Percentiles rank a stretch among this genome's conserved stretches.
phyloP scores from a whole-genome alignment of 1,140 invertebrate genomes.

The Pemphigus obesinymphae region DNA sequence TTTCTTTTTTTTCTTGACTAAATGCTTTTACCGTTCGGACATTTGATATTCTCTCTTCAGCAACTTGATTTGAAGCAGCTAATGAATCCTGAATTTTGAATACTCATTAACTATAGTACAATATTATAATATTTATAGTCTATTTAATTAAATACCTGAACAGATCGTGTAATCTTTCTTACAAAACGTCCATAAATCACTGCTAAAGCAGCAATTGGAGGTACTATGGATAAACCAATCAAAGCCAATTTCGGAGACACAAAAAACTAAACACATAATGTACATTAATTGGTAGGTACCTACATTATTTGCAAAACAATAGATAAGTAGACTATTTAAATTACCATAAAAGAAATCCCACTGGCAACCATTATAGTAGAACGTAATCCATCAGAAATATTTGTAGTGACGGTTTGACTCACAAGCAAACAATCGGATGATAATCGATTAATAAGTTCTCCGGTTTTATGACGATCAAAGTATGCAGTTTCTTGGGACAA shows the following conservation, averaged over 20 bases:
- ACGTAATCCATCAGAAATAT: conserved; percentile 89
- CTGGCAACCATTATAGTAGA: conserved; percentile 77
- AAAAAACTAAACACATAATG: conserved; percentile 64
- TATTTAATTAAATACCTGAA: conserved; percentile 54
- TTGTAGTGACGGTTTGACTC: conserved; percentile 84
- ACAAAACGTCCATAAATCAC: conserved; percentile 87
- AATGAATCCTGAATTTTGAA: conserved; percentile 66
- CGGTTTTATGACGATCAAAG: conserved; percentile 89
- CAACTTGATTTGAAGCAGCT: conserved; percentile 75
- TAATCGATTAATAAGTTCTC: conserved; percentile 89
- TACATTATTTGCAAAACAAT: conserved; percentile 1
- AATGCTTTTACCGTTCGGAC: conserved; percentile 92
- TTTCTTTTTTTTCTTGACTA: conserved; percentile 77
- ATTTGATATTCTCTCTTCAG: conserved; percentile 89
- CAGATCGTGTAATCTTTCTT: conserved; percentile 72
- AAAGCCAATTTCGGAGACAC: conserved; percentile 82
- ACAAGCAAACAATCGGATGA: conserved; percentile 86
- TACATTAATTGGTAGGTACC: too few species aligned
- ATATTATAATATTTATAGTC: not conserved
- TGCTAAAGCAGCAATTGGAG: conserved; percentile 77
- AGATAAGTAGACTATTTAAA: not conserved
- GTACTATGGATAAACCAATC: conserved; percentile 80
- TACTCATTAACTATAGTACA: not conserved
- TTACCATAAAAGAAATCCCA: conserved; percentile 89
- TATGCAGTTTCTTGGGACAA: conserved; percentile 87